phyloP scores from a whole-genome alignment of 1,140 invertebrate genomes.

The Pararge aegeria region DNA sequence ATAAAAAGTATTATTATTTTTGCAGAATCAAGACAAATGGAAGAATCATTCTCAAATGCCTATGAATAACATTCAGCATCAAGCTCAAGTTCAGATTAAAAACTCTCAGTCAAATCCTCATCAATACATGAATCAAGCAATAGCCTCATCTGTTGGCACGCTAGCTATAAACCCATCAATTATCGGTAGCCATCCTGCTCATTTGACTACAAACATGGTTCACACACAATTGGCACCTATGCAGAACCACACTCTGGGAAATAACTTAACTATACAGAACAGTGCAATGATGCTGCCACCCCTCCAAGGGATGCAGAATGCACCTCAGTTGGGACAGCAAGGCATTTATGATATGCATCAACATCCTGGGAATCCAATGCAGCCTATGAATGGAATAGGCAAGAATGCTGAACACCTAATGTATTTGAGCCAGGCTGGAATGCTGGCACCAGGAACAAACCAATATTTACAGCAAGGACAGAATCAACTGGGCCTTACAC shows the following conservation, averaged over 20 bases:
- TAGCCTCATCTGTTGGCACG: constrained; percentile 79
- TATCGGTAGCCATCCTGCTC: constrained; percentile 71
- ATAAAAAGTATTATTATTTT: constrained; percentile 46
- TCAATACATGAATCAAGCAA: constrained; percentile 78
- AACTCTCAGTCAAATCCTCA: constrained; percentile 81
- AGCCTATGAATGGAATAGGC: constrained; percentile 80
- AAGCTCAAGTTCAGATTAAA: constrained; percentile 61
- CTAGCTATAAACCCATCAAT: constrained; percentile 83
- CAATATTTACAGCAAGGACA: constrained; percentile 83
- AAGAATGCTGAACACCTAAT: constrained; percentile 84
- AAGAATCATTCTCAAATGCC: constrained; percentile 80
- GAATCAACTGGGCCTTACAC: constrained; percentile 80
- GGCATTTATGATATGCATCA: constrained; percentile 80
- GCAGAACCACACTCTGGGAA: constrained; percentile 68
- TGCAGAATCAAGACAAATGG: constrained; percentile 87
- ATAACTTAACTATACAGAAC: constrained; percentile 65
- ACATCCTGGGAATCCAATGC: constrained; percentile 75
- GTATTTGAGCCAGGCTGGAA: constrained; percentile 84
- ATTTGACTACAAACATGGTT: constrained; percentile 75
- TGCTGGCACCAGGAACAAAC: constrained; percentile 82
- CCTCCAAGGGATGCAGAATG: constrained; percentile 70
- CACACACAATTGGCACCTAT: constrained; percentile 74
- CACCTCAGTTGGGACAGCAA: constrained; percentile 69
- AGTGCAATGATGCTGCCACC: constrained; percentile 71
- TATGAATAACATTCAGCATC: constrained; percentile 71